Conservation (phyloP, 2,113 vertebrate species). For the Sclerurus mexicanus region DNA sequence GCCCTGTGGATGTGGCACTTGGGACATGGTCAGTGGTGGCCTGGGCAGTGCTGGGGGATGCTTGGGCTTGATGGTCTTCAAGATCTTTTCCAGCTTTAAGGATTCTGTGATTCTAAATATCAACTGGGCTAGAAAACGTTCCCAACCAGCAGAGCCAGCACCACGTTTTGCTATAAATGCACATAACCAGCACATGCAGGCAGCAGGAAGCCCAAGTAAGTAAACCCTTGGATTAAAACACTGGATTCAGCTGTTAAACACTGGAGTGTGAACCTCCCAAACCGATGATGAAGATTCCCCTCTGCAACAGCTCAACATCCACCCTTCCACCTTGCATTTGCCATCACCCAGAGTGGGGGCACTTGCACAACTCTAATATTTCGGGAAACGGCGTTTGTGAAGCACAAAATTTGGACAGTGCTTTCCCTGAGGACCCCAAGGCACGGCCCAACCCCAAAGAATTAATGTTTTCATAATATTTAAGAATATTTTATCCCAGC, state of each 20-base stretch:
- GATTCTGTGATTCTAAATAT: background rate
- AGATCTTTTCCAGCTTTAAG: background rate
- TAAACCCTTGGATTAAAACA: background rate
- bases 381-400: background rate
- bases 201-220: background rate
- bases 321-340: background rate
- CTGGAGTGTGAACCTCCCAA: fast-evolving
- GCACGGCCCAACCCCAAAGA: background rate
- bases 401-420: fast-evolving
- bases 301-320: background rate
- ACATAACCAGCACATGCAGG: fast-evolving
- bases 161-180: fast-evolving
- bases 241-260: background rate
- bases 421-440: background rate
- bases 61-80: background rate
- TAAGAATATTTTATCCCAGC: background rate
- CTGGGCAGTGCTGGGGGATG: background rate
- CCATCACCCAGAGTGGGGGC: fast-evolving
- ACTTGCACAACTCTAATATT: fast-evolving
- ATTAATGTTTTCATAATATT: fast-evolving
- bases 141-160: background rate
- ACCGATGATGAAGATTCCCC: background rate
- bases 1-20: fast-evolving
- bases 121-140: background rate
- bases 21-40: background rate